phyloP scores from a whole-genome alignment of 1,140 invertebrate species.

The Megalonaias nervosa region DNA sequence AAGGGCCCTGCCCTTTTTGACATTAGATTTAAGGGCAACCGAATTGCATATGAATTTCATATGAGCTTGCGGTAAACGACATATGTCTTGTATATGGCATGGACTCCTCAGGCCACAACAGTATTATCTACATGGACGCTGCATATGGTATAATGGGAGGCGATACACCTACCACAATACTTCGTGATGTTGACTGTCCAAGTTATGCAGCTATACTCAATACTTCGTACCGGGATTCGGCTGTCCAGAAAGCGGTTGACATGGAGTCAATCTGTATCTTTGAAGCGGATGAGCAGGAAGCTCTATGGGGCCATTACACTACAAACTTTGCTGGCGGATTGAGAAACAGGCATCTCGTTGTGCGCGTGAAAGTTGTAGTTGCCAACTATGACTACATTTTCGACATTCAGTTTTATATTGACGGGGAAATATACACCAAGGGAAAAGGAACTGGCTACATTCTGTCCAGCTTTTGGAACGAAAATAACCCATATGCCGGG shows the following conservation, averaged over 20 bases:
- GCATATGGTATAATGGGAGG: too few species aligned
- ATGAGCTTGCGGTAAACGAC: slow-evolving; percentile 59
- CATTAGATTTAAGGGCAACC: slow-evolving; percentile 44
- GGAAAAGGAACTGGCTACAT: slow-evolving; percentile 40
- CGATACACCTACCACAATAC: too few species aligned
- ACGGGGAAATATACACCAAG: slow-evolving; percentile 33
- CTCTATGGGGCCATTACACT: slow-evolving; percentile 48
- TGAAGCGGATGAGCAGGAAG: slow-evolving; percentile 50
- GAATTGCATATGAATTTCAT: slow-evolving; percentile 60
- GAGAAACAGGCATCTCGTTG: slow-evolving; percentile 44
- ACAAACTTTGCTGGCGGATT: slow-evolving; percentile 48
- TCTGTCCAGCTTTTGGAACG: slow-evolving; percentile 26
- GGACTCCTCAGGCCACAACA: slow-evolving; percentile 31
- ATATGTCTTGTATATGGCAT: slow-evolving; percentile 55
- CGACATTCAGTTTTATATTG: slow-evolving; percentile 58
- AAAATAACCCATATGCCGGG: slow-evolving; percentile 14
- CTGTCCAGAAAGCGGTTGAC: slow-evolving; percentile 19
- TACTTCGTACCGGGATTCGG: slow-evolving; percentile 33
- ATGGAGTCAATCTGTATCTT: slow-evolving; percentile 60
- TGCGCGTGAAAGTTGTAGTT: slow-evolving; percentile 47
- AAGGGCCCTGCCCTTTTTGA: slow-evolving; percentile 52
- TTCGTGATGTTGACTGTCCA: slow-evolving; percentile 58
- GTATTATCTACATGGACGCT: too few species aligned
- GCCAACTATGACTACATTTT: slow-evolving; percentile 65
- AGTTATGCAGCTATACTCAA: slow-evolving; percentile 48